Percentiles rank a stretch among this genome's conserved stretches.
Evolutionary conservation across 2,888 invertebrate genomes (phyloP).

Genomic region (Drosophila meridiana): DNA sequence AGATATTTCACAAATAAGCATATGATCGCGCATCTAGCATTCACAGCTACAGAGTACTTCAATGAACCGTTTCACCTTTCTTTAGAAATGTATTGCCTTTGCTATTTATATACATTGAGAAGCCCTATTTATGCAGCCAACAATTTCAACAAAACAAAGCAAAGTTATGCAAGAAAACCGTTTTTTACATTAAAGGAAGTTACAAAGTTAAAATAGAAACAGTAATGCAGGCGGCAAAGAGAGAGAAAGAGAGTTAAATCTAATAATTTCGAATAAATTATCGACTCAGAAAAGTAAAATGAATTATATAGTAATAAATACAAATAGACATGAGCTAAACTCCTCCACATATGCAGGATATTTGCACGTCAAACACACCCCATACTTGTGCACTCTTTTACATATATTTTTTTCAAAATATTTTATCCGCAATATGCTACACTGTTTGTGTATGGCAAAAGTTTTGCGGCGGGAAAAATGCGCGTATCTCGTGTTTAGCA

Average conservation of each 20-base stretch:
- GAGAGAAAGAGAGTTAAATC: no score
- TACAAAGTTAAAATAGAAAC: no score
- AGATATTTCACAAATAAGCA: neutral
- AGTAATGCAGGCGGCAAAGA: no score
- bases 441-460: conserved; percentile 57
- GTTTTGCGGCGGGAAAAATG: conserved; percentile 71
- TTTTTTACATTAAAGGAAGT: no score
- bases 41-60: neutral
- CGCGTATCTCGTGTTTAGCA: conserved; percentile 79
- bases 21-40: neutral
- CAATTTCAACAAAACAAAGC: neutral
- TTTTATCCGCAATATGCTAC: conserved; percentile 57
- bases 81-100: neutral
- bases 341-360: neutral
- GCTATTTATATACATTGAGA: neutral
- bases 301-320: neutral
- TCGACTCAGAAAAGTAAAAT: neutral
- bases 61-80: neutral
- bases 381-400: neutral
- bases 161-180: neutral
- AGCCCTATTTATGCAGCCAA: neutral
- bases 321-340: neutral
- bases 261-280: no score
- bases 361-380: neutral
- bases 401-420: neutral